These are phyloP conservation scores for Trichopoda pennipes DNA, from an alignment of 2,888 invertebrate species.

Conservation along the genomic window DNA sequence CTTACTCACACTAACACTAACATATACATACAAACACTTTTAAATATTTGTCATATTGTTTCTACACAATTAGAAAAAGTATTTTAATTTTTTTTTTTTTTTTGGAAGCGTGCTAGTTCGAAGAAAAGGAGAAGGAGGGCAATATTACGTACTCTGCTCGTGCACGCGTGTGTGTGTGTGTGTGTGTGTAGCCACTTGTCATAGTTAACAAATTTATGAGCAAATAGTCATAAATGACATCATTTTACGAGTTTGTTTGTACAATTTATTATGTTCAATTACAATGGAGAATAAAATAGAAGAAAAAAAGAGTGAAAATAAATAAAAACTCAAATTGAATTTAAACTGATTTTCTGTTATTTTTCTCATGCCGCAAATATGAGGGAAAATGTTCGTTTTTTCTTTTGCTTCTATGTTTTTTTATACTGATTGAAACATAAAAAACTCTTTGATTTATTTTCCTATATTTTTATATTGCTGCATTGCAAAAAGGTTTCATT, in stretches of 20 bases:
- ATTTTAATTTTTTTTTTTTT: slow-evolving; percentile 23
- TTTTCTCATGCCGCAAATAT: not conserved
- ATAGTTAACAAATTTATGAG: slow-evolving; percentile 65
- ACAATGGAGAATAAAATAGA: slow-evolving; percentile 52
- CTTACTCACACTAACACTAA: not conserved
- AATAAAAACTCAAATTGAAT: slow-evolving; percentile 41
- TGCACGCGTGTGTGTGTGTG: slow-evolving; percentile 4
- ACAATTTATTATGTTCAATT: slow-evolving; percentile 61
- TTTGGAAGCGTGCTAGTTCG: slow-evolving; percentile 19
- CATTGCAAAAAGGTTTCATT: slow-evolving; percentile 43
- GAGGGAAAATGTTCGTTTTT: not conserved
- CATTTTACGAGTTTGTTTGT: slow-evolving; percentile 59
- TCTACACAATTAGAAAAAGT: slow-evolving; percentile 51
- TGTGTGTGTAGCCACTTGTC: slow-evolving; percentile 51
- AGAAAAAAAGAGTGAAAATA: slow-evolving; percentile 18
- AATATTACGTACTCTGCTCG: slow-evolving; percentile 6
- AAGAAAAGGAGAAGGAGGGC: not conserved
- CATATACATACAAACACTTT: not conserved
- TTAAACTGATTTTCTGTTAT: slow-evolving; percentile 35
- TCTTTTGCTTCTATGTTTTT: not conserved
- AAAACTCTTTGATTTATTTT: slow-evolving; percentile 22
- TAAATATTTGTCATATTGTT: slow-evolving; percentile 37
- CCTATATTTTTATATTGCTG: slow-evolving; percentile 1
- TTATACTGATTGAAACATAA: slow-evolving; percentile 18
- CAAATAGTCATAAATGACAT: slow-evolving; percentile 66